phyloP scores from a whole-genome alignment of 2,888 invertebrate species.

The Andrena chrysosceles region DNA sequence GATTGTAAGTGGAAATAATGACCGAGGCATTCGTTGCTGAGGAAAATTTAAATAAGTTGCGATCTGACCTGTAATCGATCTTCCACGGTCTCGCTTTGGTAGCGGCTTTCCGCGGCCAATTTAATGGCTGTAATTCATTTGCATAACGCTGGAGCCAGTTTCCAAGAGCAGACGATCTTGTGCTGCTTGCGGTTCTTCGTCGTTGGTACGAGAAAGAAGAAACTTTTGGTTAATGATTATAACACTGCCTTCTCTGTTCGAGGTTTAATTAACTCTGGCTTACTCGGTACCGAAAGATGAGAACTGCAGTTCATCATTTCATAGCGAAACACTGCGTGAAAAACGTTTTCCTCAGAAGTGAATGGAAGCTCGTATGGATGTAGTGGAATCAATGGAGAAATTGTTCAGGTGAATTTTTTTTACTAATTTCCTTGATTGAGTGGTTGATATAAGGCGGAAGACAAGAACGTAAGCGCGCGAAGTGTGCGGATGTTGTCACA shows the following conservation, averaged over 20 bases:
- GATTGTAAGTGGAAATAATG: not conserved
- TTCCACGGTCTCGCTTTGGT: not conserved
- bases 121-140: conserved; percentile 44
- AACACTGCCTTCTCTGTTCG: conserved; percentile 56
- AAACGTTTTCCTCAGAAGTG: not conserved
- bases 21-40: not conserved
- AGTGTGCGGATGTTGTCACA: not conserved
- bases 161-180: conserved; percentile 16
- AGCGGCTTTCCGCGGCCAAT: conserved; percentile 19
- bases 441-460: not conserved
- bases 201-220: conserved; percentile 25
- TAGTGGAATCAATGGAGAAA: not conserved
- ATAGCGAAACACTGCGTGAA: not conserved
- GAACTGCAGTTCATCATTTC: not conserved
- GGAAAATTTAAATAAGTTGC: not conserved
- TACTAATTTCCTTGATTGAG: not conserved
- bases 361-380: not conserved
- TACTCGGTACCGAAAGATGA: not conserved
- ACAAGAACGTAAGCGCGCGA: not conserved
- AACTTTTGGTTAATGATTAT: conserved; percentile 33
- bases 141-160: conserved; percentile 30
- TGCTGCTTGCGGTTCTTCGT: conserved; percentile 9
- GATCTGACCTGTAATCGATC: not conserved
- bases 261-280: conserved; percentile 35
- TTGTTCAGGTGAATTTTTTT: not conserved